phyloP scores from a whole-genome alignment of 1,140 invertebrate species.

The Ladona fulva region DNA sequence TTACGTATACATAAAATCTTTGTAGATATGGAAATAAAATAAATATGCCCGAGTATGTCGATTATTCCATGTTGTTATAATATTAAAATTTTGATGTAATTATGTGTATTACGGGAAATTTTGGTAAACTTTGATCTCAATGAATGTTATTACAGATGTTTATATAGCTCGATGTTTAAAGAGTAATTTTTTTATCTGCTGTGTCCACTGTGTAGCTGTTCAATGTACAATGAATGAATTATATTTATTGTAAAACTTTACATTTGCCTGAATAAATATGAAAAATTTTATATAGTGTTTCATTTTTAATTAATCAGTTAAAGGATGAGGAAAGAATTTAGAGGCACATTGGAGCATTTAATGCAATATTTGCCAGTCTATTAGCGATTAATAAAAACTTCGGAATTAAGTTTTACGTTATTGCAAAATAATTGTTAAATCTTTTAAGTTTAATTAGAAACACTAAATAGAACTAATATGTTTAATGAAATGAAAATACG shows the following conservation, averaged over 20 bases:
- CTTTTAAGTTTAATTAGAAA: too few species aligned
- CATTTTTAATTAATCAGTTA: too few species aligned
- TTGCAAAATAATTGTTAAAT: too few species aligned
- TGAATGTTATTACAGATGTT: neutral
- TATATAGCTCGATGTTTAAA: slow-evolving; percentile 10
- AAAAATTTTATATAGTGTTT: too few species aligned
- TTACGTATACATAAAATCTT: neutral
- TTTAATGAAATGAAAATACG: too few species aligned
- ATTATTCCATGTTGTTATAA: neutral
- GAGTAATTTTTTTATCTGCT: slow-evolving; percentile 6
- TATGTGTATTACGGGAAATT: neutral
- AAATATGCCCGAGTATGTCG: neutral
- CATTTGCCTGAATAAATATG: neutral
- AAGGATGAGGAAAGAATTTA: too few species aligned
- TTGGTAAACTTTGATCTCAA: slow-evolving; percentile 10
- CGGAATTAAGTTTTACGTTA: too few species aligned
- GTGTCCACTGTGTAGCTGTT: neutral
- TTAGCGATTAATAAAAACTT: too few species aligned
- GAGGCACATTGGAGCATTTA: too few species aligned
- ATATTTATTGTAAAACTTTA: slow-evolving; percentile 11
- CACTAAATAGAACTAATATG: too few species aligned
- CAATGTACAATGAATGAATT: neutral
- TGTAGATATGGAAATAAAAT: neutral
- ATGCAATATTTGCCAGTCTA: too few species aligned
- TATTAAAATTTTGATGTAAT: neutral